Conservation (phyloP, 2,888 invertebrate species). For the Liposcelis brunnea region DNA sequence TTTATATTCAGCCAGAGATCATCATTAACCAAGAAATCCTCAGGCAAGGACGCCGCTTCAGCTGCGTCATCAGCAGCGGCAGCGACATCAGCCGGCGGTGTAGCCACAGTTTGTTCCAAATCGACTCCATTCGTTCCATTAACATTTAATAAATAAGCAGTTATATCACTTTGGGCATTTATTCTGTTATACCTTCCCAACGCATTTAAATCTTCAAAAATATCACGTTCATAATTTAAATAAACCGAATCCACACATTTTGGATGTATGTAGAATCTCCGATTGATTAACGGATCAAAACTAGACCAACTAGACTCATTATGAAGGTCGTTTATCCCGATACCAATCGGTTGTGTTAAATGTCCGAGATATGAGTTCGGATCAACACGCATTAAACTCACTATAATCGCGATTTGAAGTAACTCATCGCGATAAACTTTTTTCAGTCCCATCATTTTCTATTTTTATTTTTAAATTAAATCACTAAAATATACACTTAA, state of each 20-base stretch:
- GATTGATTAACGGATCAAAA: constrained; percentile 37
- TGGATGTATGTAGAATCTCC: constrained; percentile 40
- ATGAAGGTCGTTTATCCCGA: constrained; percentile 33
- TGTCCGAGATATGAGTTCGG: constrained; percentile 42
- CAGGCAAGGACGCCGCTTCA: constrained; percentile 13
- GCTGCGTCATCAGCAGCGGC: constrained; percentile 6
- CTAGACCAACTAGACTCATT: constrained; percentile 51
- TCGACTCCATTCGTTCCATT: constrained; percentile 14
- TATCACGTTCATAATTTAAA: constrained; percentile 50
- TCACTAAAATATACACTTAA: not conserved
- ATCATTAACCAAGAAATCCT: constrained; percentile 12
- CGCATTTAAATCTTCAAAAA: constrained; percentile 56
- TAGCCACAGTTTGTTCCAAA: constrained; percentile 9
- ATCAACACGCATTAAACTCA: constrained; percentile 62
- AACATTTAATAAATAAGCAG: constrained; percentile 44
- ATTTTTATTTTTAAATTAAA: not conserved
- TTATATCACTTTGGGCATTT: constrained; percentile 35
- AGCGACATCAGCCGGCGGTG: constrained; percentile 1
- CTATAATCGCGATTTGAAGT: constrained; percentile 59
- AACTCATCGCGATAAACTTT: constrained; percentile 69
- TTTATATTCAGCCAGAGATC: too few species aligned
- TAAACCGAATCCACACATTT: constrained; percentile 53
- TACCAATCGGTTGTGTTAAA: constrained; percentile 18
- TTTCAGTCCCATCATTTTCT: constrained; percentile 58
- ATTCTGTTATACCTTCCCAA: constrained; percentile 42